Percentiles rank a stretch among this genome's conserved stretches.
phyloP scores from a whole-genome alignment of 2,113 vertebrate genomes.

The Charadrius vociferus region DNA sequence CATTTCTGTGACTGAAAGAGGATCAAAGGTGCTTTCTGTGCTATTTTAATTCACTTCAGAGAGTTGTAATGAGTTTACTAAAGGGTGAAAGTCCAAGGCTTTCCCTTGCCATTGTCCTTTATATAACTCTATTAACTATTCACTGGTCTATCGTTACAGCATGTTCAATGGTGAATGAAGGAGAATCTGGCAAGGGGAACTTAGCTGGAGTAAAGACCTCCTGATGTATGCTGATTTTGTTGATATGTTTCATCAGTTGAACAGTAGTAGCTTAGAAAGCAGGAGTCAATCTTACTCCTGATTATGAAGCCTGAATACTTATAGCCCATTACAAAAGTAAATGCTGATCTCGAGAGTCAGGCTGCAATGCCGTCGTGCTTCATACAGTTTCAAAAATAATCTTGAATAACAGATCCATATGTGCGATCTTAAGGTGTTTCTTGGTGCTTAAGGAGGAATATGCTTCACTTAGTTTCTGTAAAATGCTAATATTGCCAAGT shows the following conservation, averaged over 20 bases:
- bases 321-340: neutral
- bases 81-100: neutral
- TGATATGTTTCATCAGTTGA: constrained; percentile 29
- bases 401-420: neutral
- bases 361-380: neutral
- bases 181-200: constrained; percentile 19
- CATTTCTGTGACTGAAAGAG: neutral
- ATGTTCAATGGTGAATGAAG: constrained; percentile 43
- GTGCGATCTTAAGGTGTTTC: neutral
- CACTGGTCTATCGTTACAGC: neutral
- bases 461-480: neutral
- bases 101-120: constrained; percentile 1
- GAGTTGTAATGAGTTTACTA: neutral
- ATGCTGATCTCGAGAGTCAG: neutral
- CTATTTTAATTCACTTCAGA: constrained; percentile 32
- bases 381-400: neutral
- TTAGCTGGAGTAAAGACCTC: neutral
- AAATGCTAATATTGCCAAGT: neutral
- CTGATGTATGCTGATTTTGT: constrained; percentile 58
- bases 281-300: constrained; percentile 22
- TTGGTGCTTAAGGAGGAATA: neutral
- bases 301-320: constrained; percentile 13
- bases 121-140: neutral
- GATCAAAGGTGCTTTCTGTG: constrained; percentile 12
- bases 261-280: neutral